Evolutionary conservation across 2,113 vertebrate genomes (phyloP), one percentile per base, ranked within the genome.

Genomic region (Passerina amoena): DNA sequence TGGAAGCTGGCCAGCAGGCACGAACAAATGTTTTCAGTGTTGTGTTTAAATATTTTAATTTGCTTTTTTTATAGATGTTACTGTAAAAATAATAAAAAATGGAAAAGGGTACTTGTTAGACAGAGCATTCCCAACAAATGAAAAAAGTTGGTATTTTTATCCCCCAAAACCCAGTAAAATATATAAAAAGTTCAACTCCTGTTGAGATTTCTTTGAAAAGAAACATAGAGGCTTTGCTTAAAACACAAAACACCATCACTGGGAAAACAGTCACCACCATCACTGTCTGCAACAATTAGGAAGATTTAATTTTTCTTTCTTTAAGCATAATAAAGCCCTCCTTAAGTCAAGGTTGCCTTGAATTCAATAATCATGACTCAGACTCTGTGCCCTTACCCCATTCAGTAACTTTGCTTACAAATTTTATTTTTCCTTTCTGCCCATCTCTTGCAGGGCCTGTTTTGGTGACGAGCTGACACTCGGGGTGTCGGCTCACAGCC

Each of bases 1-100:
- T 96, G 96, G 93, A 93, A 61, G 54, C 21, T 9, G 25, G 82
- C 96, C 94, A 95, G 92, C 64, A 93, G 82, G 86, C 96, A 96
- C 1, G 53, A 97, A 94, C 88, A 96, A 95, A 96, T 96, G 88
- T 95, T 96, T 96, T 92, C 90, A 88, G 86, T 93, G 96, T 86
- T 94, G 83, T 94, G 80, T 90, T 96, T 97, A 94, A 96, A 96
- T 95, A 96, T 94, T 96, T 96, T 96, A 96, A 94, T 95, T 95
- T 93, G 70, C 60, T 95, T 88, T 89, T 86, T 92, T 37, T 20
- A 88, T 83, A 95, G 87, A 83, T 9, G 63, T 30, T 90, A 92
- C 68, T 68, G 88, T 54, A 82, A 96, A 95, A 96, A 88, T 94
- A 64, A 96, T 95, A 76, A 94, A 83, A 96, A 94, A 81, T 50